A percentile compares a stretch with the other conserved stretches of the same genome.
Evolutionary conservation across 2,113 vertebrate genomes (phyloP).

Genomic region (Otus sunia): DNA sequence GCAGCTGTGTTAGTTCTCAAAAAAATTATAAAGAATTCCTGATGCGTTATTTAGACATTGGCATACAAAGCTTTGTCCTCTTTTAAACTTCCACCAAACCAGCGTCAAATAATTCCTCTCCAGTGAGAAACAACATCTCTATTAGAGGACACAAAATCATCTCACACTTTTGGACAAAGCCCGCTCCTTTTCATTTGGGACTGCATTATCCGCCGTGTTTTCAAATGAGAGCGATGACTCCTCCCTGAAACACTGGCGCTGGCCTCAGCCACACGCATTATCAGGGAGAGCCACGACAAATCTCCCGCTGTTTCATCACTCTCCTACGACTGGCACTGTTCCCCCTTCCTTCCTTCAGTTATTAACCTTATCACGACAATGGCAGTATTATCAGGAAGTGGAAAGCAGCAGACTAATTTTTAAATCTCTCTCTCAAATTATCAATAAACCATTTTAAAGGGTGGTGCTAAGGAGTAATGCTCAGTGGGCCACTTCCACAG

Average conservation of each 20-base stretch:
- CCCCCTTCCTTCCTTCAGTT: neutral
- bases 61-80: neutral
- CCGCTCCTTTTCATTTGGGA: neutral
- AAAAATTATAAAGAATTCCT: neutral
- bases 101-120: neutral
- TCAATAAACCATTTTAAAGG: neutral
- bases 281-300: neutral
- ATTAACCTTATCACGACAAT: neutral
- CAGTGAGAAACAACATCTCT: neutral
- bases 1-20: neutral
- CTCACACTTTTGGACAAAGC: neutral
- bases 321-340: rapidly evolving
- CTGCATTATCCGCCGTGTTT: neutral
- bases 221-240: rapidly evolving
- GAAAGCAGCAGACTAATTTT: neutral
- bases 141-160: neutral
- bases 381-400: neutral
- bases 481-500: neutral
- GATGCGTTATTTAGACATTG: neutral
- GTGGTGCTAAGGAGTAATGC: neutral
- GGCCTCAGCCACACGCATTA: neutral
- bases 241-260: neutral
- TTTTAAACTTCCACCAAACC: neutral
- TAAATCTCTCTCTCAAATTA: neutral
- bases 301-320: neutral